These are phyloP conservation scores for Larimichthys crocea DNA, from an alignment of 2,113 vertebrate species.

Conservation along the genomic window DNA sequence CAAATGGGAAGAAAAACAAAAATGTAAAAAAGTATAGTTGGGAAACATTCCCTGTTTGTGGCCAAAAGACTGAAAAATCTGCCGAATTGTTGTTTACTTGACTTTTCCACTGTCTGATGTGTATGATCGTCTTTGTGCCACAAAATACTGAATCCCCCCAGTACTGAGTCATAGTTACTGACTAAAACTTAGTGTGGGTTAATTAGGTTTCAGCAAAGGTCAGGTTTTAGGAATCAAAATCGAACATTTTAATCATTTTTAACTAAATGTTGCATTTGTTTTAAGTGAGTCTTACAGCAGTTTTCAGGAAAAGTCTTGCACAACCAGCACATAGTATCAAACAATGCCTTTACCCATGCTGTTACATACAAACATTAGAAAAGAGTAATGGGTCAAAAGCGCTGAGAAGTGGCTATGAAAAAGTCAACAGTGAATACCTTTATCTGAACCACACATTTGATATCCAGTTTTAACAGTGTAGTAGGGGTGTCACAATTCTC, in stretches of 20 bases:
- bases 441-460: no score
- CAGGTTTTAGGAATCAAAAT: background rate
- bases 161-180: background rate
- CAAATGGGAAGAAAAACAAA: no score
- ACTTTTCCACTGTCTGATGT: background rate
- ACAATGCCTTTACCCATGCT: background rate
- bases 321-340: background rate
- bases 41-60: no score
- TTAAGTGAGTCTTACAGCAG: background rate
- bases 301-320: background rate
- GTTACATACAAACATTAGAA: background rate
- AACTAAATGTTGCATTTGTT: background rate
- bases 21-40: no score
- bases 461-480: no score
- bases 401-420: background rate
- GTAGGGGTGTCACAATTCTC: no score
- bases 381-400: background rate
- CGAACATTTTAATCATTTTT: background rate
- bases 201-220: background rate
- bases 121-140: background rate
- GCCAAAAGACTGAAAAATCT: no score
- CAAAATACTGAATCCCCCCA: background rate
- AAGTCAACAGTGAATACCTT: background rate
- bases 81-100: background rate
- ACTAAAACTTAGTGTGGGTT: background rate